These are phyloP conservation scores for Rhodeus uyekii DNA, from an alignment of 2,797 vertebrate species.

Conservation along the genomic window DNA sequence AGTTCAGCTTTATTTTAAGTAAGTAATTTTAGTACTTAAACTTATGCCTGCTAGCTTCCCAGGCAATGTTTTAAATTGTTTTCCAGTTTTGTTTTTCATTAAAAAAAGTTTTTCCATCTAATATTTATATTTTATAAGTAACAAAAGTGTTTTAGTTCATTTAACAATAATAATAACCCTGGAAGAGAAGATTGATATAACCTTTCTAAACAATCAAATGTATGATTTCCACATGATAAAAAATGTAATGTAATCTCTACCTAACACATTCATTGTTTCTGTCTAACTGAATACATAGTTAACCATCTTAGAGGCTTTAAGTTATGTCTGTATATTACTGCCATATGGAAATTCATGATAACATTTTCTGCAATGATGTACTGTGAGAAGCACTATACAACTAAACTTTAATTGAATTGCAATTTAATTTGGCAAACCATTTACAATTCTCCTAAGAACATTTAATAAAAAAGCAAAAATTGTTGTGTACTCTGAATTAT, in stretches of 20 bases:
- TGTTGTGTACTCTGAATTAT: not conserved
- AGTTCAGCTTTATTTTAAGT: not conserved
- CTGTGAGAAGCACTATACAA: not conserved
- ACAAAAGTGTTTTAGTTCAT: not conserved
- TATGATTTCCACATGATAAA: not conserved
- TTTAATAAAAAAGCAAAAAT: not conserved
- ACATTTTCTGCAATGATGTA: no score
- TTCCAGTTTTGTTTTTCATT: no score
- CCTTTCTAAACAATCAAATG: not conserved
- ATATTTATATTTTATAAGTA: not conserved
- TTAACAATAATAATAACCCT: not conserved
- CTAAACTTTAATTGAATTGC: not conserved
- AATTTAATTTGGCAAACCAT: not conserved
- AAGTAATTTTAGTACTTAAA: not conserved
- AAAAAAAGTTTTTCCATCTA: not conserved
- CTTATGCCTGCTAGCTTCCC: not conserved
- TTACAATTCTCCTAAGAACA: not conserved
- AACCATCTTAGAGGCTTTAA: not conserved
- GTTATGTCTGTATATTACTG: not conserved
- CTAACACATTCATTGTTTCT: not conserved
- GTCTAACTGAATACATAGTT: not conserved
- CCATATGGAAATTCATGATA: no score
- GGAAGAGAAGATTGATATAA: not conserved
- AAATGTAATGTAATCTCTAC: not conserved
- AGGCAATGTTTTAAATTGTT: not conserved